Conservation (phyloP, 2,797 vertebrate species). For the Spinus pinus region DNA sequence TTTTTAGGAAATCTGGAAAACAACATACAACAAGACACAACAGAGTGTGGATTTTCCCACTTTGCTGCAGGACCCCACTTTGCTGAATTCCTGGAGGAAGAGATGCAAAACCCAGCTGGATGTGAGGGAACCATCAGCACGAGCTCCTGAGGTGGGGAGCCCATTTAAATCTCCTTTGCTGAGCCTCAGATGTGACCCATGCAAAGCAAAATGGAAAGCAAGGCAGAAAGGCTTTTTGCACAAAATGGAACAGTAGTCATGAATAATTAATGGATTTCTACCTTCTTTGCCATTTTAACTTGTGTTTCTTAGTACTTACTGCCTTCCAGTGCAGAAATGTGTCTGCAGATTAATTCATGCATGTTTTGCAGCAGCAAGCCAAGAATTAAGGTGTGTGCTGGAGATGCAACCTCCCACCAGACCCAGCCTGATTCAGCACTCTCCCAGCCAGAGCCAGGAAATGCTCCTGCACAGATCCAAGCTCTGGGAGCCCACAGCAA, state of each 20-base stretch:
- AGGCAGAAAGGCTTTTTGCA: slow-evolving; percentile 15
- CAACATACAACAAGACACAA: rapidly evolving
- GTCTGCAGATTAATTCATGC: neutral
- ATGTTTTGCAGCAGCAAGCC: neutral
- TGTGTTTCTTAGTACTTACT: neutral
- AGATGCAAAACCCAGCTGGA: neutral
- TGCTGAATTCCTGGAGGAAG: neutral
- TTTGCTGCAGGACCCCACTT: neutral
- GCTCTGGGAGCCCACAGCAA: neutral
- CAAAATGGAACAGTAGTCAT: neutral
- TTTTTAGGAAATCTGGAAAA: neutral
- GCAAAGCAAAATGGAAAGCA: neutral
- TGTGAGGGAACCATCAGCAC: rapidly evolving
- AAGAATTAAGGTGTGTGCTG: neutral
- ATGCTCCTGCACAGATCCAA: neutral
- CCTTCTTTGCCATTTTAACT: neutral
- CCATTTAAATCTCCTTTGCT: neutral
- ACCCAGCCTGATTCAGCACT: neutral
- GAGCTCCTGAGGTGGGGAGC: neutral
- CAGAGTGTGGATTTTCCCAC: neutral
- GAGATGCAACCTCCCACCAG: neutral
- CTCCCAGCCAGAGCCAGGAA: neutral
- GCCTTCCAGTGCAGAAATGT: neutral
- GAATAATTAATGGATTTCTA: neutral
- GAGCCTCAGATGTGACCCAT: neutral